Base-by-base conservation (phyloP, 2,888 invertebrate species). In the Hemicrepidius hirtus region DNA sequence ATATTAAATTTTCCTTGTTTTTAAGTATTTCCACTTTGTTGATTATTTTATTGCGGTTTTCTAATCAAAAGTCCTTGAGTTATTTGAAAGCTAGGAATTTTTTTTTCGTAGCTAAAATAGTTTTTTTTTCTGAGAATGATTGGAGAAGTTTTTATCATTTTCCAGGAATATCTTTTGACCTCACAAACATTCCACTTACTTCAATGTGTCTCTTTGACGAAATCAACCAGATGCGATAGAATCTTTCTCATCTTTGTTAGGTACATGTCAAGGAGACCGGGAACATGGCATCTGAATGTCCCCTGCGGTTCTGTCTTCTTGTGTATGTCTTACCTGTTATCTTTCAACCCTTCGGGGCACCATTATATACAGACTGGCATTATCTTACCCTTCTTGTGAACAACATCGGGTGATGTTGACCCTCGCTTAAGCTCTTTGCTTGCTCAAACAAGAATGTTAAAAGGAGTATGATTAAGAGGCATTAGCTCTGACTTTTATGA, bases 251-350 rank as follows among this genome's bases (percentile, higher is more conserved):
- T 63, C 63, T 63, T 60, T 60, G 60, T 68, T 60, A 20, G 59
- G 20, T 24, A 53, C 50, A 40, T 37, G 9, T 24, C 24, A 24
- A 12, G 44, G 57, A 62, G 28, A 49, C 4, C 50, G 28, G 24
- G 28, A 28, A 28, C 53, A 16, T 53, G 53, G 53, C 53, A 53
- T 53, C 28, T 53, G 28, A 28, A 53, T 53, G 13, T 71, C 55
- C 70, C 40, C 49, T 67, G 60, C 41, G 71, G 71, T 67, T 70
- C 40, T 55, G 21, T 37, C 49, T 68, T 9, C 13, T 18, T 59
- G 57, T 70, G 20, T 32, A 28, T 50, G 57, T 59, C 64, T 59
- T 70, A 65, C 70, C 70, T 65, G 66, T 71, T 66, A 71, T 66
- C 65, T 64, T 49, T 21, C 65, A 41, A 68, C 60, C 71, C 71